Percentiles rank a stretch among this genome's conserved stretches.
phyloP scores from a whole-genome alignment of 1,140 invertebrate species.

The Theocolax elegans region DNA sequence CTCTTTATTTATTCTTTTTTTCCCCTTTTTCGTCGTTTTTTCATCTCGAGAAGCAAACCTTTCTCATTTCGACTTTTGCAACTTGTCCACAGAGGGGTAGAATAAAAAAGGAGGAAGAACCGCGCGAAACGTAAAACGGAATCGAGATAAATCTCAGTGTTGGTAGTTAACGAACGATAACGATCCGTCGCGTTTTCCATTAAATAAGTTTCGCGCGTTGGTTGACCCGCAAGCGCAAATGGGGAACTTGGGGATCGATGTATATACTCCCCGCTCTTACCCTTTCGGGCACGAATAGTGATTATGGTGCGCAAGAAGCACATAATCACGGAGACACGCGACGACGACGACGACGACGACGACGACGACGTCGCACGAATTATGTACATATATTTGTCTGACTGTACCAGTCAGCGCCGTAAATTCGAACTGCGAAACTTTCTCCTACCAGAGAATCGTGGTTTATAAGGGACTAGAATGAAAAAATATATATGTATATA shows the following conservation, averaged over 20 bases:
- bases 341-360: not conserved
- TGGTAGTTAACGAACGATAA: not conserved
- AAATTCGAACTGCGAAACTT: no score
- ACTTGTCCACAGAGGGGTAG: no score
- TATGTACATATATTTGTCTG: no score
- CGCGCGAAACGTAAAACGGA: slow-evolving; percentile 1
- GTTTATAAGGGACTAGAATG: no score
- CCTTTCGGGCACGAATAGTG: slow-evolving; percentile 6
- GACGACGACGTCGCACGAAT: not conserved
- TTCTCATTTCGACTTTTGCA: not conserved
- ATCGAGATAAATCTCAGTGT: not conserved
- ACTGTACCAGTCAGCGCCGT: no score
- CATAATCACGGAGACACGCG: slow-evolving; percentile 22
- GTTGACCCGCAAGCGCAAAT: no score
- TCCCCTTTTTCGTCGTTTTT: not conserved
- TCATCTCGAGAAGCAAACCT: no score
- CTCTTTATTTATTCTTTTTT: not conserved
- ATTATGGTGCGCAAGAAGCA: not conserved
- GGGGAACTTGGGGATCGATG: no score
- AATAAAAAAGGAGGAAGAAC: not conserved
- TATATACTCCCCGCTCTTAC: no score
- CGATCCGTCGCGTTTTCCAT: slow-evolving; percentile 2
- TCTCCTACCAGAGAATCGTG: no score
- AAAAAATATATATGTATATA: no score
- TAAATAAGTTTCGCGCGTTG: not conserved